Percentiles rank a stretch among this genome's conserved stretches.
These are phyloP conservation scores for Nothocercus nigrocapillus DNA, from an alignment of 2,113 vertebrate species.

Conservation along the genomic window DNA sequence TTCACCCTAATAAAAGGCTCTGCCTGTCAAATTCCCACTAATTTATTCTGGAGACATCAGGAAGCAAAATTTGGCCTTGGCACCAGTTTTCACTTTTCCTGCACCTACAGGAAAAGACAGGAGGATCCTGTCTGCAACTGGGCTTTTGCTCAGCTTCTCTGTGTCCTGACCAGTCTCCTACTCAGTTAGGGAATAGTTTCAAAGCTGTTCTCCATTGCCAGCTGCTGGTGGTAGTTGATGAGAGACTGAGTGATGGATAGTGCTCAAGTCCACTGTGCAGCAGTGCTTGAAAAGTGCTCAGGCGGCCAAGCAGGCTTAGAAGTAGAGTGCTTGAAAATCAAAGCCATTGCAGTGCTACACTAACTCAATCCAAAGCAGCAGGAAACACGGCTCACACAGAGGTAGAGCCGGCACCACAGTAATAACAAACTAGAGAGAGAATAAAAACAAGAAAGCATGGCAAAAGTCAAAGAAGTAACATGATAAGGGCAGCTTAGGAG, in stretches of 20 bases:
- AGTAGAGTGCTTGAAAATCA: constrained; percentile 21
- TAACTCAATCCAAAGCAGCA: not conserved
- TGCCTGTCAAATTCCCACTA: not conserved
- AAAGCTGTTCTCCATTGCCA: not conserved
- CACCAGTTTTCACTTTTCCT: not conserved
- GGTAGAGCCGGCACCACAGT: not conserved
- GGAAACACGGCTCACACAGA: fast-evolving
- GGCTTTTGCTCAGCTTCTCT: not conserved
- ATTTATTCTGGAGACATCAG: not conserved
- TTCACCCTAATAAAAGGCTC: not conserved
- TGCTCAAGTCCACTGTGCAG: not conserved
- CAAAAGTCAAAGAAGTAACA: not conserved
- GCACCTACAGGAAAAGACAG: not conserved
- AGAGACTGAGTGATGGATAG: not conserved
- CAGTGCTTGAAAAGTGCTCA: not conserved
- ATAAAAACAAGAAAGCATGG: not conserved
- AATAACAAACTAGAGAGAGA: not conserved
- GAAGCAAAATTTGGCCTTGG: not conserved
- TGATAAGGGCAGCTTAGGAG: not conserved
- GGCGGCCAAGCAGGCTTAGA: not conserved
- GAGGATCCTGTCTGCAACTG: not conserved
- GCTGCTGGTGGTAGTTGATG: not conserved
- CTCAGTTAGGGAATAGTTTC: not conserved
- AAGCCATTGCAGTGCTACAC: not conserved
- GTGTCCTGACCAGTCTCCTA: not conserved